Evolutionary conservation across 2,113 vertebrate species (phyloP).

Genomic region (Acinonyx jubatus): DNA sequence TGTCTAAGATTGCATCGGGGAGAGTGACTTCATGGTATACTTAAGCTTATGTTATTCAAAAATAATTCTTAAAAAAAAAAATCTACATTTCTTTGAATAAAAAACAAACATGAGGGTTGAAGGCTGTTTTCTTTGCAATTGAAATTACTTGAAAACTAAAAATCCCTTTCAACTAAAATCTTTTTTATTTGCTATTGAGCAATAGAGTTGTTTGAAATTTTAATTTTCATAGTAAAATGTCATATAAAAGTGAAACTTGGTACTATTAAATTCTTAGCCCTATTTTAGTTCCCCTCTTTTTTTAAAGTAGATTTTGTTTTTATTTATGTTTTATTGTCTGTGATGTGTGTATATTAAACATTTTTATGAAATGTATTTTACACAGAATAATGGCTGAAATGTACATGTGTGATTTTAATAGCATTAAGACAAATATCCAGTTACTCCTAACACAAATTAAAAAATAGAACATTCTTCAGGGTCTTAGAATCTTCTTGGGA

Average conservation of each 20-base stretch:
- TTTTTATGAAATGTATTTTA: slow-evolving; percentile 35
- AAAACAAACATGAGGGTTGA: slow-evolving; percentile 1
- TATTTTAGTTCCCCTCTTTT: neutral
- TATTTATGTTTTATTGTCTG: neutral
- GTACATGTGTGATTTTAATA: neutral
- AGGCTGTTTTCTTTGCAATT: slow-evolving; percentile 22
- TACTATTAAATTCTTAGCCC: slow-evolving; percentile 5
- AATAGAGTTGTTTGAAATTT: slow-evolving; percentile 34
- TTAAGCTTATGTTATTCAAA: slow-evolving; percentile 33
- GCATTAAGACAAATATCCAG: neutral
- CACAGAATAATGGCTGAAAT: neutral
- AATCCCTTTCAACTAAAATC: slow-evolving; percentile 1
- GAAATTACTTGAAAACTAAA: slow-evolving; percentile 50
- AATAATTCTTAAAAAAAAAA: slow-evolving; percentile 21
- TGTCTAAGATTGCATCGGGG: slow-evolving; percentile 13
- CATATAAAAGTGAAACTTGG: neutral
- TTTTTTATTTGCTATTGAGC: slow-evolving; percentile 24
- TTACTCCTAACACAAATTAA: neutral
- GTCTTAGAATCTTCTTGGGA: neutral
- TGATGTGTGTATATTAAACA: neutral
- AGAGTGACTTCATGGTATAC: slow-evolving; percentile 9
- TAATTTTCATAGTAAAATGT: slow-evolving; percentile 28
- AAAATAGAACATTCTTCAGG: neutral
- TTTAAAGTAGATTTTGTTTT: neutral
- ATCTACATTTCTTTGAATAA: neutral